phyloP scores from a whole-genome alignment of 2,113 vertebrate species.

The Romanogobio albipinnatus region DNA sequence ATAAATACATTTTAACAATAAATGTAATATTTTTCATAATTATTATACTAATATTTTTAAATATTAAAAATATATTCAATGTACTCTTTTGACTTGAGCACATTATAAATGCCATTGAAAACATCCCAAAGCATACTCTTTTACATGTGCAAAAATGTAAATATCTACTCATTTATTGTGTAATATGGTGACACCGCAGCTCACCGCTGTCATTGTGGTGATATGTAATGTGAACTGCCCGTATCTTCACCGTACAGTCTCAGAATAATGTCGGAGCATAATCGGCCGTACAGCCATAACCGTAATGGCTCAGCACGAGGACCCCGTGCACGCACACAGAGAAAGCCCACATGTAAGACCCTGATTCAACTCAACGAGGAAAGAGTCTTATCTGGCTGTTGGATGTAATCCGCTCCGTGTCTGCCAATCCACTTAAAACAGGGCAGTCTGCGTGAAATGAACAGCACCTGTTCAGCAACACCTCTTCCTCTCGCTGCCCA shows the following conservation, averaged over 20 bases:
- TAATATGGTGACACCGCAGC: background rate
- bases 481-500: background rate
- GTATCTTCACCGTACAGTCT: conserved; percentile 6
- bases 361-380: conserved; percentile 10
- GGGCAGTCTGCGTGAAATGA: conserved; percentile 61
- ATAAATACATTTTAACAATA: too few species aligned
- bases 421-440: conserved; percentile 62
- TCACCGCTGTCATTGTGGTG: background rate
- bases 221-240: conserved; percentile 6
- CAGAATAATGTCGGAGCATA: conserved; percentile 16
- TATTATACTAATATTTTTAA: too few species aligned
- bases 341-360: conserved; percentile 16
- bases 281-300: conserved; percentile 10
- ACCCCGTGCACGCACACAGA: conserved; percentile 24
- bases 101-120: background rate
- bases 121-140: background rate
- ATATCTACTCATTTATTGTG: background rate
- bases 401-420: conserved; percentile 52
- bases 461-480: conserved; percentile 53
- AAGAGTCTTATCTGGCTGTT: conserved; percentile 53
- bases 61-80: background rate
- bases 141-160: background rate
- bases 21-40: too few species aligned
- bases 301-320: conserved; percentile 39
- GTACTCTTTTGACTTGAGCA: background rate